These are phyloP conservation scores for Melopsittacus undulatus DNA, from an alignment of 2,797 vertebrate species.

Conservation along the genomic window DNA sequence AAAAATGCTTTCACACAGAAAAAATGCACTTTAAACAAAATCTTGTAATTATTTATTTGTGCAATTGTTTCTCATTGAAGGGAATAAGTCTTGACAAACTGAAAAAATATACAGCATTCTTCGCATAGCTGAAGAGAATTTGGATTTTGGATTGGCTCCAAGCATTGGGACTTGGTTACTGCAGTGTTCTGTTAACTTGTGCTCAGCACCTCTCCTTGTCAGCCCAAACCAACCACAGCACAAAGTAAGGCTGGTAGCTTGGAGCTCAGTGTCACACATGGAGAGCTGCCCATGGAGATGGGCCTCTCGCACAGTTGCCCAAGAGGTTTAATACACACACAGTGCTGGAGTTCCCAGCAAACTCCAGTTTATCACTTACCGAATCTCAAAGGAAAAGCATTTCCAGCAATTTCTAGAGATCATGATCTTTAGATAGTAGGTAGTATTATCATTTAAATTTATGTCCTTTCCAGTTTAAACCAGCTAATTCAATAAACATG, in stretches of 20 bases:
- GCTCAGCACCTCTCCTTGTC: not conserved
- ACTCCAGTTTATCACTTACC: not conserved
- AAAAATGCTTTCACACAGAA: conserved; percentile 6
- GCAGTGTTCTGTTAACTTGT: not conserved
- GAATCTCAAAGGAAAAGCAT: not conserved
- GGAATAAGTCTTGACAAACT: not conserved
- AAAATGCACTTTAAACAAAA: conserved; percentile 12
- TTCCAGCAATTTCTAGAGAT: not conserved
- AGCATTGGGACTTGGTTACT: not conserved
- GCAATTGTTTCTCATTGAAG: not conserved
- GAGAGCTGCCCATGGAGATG: not conserved
- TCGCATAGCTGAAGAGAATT: conserved; percentile 12
- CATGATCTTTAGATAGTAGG: not conserved
- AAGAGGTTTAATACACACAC: not conserved
- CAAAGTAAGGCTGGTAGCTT: not conserved
- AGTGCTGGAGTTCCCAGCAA: not conserved
- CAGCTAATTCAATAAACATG: not conserved
- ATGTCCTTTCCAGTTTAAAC: not conserved
- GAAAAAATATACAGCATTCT: conserved; percentile 48
- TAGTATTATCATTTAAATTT: not conserved
- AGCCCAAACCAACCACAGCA: not conserved
- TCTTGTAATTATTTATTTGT: conserved; percentile 33
- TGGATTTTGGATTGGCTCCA: not conserved
- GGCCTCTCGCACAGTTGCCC: not conserved
- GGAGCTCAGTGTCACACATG: not conserved